Evolutionary conservation across 2,113 vertebrate species (phyloP), one percentile per base, ranked within the genome.

Genomic region (Crypturellus undulatus): DNA sequence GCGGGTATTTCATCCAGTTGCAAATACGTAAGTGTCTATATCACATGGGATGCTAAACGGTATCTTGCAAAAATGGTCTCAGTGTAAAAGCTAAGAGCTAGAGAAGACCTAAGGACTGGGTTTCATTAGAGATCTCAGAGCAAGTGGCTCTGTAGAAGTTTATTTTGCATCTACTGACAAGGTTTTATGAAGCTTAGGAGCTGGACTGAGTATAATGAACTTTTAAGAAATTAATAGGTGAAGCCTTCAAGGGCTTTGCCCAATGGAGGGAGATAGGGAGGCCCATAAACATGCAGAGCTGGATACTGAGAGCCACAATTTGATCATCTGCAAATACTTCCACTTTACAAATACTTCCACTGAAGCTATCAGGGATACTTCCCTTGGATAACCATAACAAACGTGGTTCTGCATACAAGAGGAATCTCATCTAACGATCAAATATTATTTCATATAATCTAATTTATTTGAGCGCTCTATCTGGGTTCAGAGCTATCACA

Each of bases 401-500:
- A 67, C 73, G 42, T 52, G 36, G 62, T 36, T 15, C 47, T 69
- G 38, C 26, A 94, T 21, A 62, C 16, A 32, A 83, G 65, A 93
- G 30, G 59, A 83, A 85, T 87, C n/a, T 91, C 68, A 93, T 78
- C 59, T 81, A 77, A 67, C 34, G 24, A 92, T 90, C 81, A 92
- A 63, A 85, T 60, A 40, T 24, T 60, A 40, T 71, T 92, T 86
- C 60, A 78, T 9, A 69, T 68, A 21, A 79, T 77, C 63, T 42
- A 70, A 88, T 90, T 71, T 63, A 75, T 76, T 91, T 85, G 75
- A 93, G 19, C 7, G 92, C 32, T 89, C 63, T 79, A 38, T 43
- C 59, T 92, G 59, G 42, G 17, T 86, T 95, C 68, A 80, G 75
- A 86, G 51, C n/a, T 73, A 85, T 59, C 60, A 68, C 42, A 86